These are phyloP conservation scores for Campoletis raptor DNA, from an alignment of 2,888 invertebrate species.

Conservation along the genomic window DNA sequence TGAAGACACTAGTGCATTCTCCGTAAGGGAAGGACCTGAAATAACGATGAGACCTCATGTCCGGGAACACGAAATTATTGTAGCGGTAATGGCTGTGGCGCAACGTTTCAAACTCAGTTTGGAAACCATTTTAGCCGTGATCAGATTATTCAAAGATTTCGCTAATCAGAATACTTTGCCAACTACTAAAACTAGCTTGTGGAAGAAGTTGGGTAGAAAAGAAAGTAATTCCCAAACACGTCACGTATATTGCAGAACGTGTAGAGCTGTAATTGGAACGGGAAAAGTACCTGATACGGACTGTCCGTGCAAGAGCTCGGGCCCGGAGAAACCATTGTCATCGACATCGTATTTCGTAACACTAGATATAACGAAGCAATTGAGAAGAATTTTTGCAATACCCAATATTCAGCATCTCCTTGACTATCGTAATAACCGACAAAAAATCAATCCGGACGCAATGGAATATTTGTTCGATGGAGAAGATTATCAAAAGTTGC, in stretches of 20 bases:
- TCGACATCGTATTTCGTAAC: conserved; percentile 28
- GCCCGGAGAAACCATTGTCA: conserved; percentile 19
- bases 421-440: conserved; percentile 28
- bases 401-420: conserved; percentile 36
- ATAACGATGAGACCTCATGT: conserved; percentile 39
- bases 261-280: conserved; percentile 19
- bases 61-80: conserved; percentile 28
- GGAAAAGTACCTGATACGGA: conserved; percentile 16
- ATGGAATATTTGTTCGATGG: too few relatives aligned
- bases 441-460: conserved; percentile 11
- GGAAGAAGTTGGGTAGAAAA: too few relatives aligned
- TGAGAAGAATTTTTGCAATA: conserved; percentile 32
- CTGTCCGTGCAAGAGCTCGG: conserved; percentile 30
- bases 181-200: conserved; percentile 32
- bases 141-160: conserved; percentile 35
- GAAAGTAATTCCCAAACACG: conserved; percentile 36
- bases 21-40: conserved; percentile 32
- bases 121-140: conserved; percentile 28
- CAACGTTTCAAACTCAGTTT: conserved; percentile 22
- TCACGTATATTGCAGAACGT: conserved; percentile 35
- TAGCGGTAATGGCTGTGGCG: conserved; percentile 21
- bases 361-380: conserved; percentile 30
- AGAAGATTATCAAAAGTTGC: conserved; percentile 37
- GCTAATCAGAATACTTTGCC: conserved; percentile 43
- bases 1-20: conserved; percentile 22